Evolutionary conservation across 2,888 invertebrate genomes (phyloP).

Genomic region (Mayetiola destructor): DNA sequence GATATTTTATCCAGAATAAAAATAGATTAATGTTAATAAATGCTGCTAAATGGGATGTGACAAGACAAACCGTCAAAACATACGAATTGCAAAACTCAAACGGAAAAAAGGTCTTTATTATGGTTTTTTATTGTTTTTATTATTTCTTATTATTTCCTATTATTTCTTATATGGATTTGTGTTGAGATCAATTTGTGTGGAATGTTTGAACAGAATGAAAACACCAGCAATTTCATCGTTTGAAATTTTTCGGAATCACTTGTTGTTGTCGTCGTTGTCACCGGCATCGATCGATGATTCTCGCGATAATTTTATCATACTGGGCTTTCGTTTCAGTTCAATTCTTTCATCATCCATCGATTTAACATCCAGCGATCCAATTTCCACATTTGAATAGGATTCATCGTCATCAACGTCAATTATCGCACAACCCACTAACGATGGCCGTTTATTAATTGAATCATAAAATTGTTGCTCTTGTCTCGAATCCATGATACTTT

Average conservation of each 20-base stretch:
- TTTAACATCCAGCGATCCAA: not conserved
- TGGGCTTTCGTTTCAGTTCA: not conserved
- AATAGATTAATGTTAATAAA: no score
- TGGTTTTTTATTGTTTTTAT: no score
- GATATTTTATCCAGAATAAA: no score
- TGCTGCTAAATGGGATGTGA: no score
- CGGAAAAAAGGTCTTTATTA: no score
- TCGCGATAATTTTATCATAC: not conserved
- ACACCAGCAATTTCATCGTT: no score
- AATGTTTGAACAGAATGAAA: no score
- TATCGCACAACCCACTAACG: slow-evolving; percentile 4
- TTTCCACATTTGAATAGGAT: not conserved
- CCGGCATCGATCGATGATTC: not conserved
- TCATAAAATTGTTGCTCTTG: not conserved
- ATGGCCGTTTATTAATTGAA: not conserved
- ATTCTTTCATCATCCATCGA: not conserved
- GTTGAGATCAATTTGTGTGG: no score
- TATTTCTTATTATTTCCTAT: no score
- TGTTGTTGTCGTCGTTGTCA: not conserved
- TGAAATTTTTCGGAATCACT: not conserved
- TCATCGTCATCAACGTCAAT: slow-evolving; percentile 3
- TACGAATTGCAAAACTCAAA: no score
- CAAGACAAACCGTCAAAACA: no score
- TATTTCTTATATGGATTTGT: no score
- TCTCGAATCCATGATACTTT: not conserved